Base-by-base conservation (phyloP, 2,113 vertebrate genomes). In the Natator depressus region DNA sequence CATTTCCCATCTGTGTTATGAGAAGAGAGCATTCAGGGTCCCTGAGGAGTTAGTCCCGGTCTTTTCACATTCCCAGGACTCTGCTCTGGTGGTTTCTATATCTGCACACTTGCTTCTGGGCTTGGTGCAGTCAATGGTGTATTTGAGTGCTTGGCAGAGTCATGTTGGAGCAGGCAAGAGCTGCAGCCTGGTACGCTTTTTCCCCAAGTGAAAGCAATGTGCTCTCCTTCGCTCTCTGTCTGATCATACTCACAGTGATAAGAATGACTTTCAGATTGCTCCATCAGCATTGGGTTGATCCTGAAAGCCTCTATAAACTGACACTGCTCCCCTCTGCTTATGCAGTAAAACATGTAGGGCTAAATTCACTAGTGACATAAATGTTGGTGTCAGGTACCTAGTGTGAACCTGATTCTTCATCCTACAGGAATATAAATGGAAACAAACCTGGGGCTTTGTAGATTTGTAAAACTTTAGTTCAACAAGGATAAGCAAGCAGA, bases 221-320 rank as follows among this genome's bases (percentile, higher is more conserved):
- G 5, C 29, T 57, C 1, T 1, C 50, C 35, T 29, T n/a, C 38
- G 80, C 51, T 17, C 51, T 7, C 38, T 78, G 76, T 69, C 27
- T 69, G 54, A 53, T 57, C n/a, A n/a, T 2, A 0, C 19, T 22
- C 29, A n/a, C 57, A 8, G 53, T 38, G 49, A 3, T 47, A 80
- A 42, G 47, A 83, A 24, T 62, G 19, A 86, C n/a, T 89, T 89
- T 10, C 1, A 0, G 57, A 12, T 87, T 87, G 80, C 51, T 31
- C 25, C 31, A 35, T n/a, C 12, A 46, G 31, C 31, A 0, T 0
- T 42, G 65, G 69, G 42, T 29, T 49, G 38, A n/a, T 57, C 53
- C 57, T 49, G 42, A 82, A 90, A 35, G 42, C 35, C 59, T 79
- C 13, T 16, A 20, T 2, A 35, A 53, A 11, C 82, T n/a, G 29